Evolutionary conservation across 2,888 invertebrate genomes (phyloP).

Genomic region (Oxyscelio sp.): DNA sequence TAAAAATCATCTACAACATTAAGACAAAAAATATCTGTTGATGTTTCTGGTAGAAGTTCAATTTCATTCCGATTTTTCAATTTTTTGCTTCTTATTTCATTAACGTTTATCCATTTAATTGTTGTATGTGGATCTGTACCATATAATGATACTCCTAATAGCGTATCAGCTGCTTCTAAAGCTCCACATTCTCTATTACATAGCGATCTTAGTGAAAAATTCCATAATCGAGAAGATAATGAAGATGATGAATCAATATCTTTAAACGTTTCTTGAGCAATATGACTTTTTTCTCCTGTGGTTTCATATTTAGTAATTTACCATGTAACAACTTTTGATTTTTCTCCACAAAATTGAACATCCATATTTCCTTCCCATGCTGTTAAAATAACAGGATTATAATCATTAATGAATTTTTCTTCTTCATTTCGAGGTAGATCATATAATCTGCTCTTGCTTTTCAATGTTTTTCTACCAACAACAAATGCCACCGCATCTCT

Average conservation of each 20-base stretch:
- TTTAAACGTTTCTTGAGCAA: conserved; percentile 72
- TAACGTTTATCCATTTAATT: conserved; percentile 48
- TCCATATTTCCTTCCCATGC: conserved; percentile 80
- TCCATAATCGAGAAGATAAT: conserved; percentile 79
- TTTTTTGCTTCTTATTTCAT: conserved; percentile 58
- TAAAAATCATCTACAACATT: conserved; percentile 71
- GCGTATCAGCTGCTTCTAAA: conserved; percentile 77
- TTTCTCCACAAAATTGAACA: neutral
- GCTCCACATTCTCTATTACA: conserved; percentile 82
- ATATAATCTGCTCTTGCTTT: conserved; percentile 77
- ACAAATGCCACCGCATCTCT: conserved; percentile 61
- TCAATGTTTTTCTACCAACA: conserved; percentile 77
- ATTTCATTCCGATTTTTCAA: conserved; percentile 52
- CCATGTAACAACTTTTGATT: conserved; percentile 70
- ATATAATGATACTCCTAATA: conserved; percentile 79
- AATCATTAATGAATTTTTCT: conserved; percentile 61
- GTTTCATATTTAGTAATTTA: conserved; percentile 82
- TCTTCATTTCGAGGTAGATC: conserved; percentile 76
- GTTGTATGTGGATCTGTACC: too few relatives aligned
- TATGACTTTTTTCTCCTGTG: conserved; percentile 80
- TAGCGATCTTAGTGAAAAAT: conserved; percentile 79
- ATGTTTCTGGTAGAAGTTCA: conserved; percentile 64
- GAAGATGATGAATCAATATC: conserved; percentile 79
- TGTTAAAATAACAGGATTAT: too few relatives aligned
- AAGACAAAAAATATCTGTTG: conserved; percentile 78